phyloP scores from a whole-genome alignment of 2,888 invertebrate genomes.

The Zhuqinia jingwanae region DNA sequence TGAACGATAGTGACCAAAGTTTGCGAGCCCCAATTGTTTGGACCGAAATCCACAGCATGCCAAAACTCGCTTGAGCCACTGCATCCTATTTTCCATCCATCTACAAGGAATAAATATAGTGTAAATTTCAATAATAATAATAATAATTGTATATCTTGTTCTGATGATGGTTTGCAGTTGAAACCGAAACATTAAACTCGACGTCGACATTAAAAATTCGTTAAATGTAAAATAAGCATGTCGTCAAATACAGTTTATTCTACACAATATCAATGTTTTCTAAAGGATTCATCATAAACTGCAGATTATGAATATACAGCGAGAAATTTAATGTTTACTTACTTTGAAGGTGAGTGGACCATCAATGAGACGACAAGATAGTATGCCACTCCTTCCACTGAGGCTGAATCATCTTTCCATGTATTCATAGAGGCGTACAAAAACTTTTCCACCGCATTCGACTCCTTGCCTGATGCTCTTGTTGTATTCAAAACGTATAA shows the following conservation, averaged over 20 bases:
- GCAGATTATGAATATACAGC: neutral
- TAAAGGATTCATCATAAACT: too few species aligned
- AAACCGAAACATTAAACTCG: too few species aligned
- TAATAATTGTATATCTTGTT: too few species aligned
- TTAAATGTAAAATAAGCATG: too few species aligned
- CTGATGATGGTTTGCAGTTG: too few species aligned
- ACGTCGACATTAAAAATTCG: too few species aligned
- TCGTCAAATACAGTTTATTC: too few species aligned
- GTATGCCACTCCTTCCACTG: constrained; percentile 96
- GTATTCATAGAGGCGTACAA: constrained; percentile 79
- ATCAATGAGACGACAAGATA: constrained; percentile 91
- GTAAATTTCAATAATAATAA: too few species aligned
- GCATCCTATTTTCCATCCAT: constrained; percentile 88
- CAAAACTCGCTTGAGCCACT: constrained; percentile 89
- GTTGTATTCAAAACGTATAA: constrained; percentile 95
- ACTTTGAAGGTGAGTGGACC: constrained; percentile 86
- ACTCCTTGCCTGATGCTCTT: constrained; percentile 80
- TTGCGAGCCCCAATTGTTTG: constrained; percentile 82
- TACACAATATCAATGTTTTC: too few species aligned
- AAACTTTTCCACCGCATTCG: constrained; percentile 76
- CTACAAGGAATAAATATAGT: too few species aligned
- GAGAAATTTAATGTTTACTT: constrained; percentile 20
- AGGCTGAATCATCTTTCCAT: constrained; percentile 90
- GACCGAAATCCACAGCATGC: constrained; percentile 89
- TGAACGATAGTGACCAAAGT: constrained; percentile 80